phyloP scores from a whole-genome alignment of 2,113 vertebrate species.

The Dermatemys mawii region DNA sequence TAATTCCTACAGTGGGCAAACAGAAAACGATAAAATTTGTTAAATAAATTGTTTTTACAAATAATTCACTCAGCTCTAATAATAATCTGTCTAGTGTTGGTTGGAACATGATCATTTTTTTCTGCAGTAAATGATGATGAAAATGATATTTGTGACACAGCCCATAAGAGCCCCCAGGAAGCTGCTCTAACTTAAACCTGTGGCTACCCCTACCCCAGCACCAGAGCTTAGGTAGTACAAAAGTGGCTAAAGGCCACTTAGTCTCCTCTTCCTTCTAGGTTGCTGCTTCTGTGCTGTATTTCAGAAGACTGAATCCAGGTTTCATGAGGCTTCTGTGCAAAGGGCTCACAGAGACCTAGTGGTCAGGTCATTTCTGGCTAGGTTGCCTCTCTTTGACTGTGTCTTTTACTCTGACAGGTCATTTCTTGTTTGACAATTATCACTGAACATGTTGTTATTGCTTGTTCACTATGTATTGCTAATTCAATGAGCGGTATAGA shows the following conservation, averaged over 20 bases:
- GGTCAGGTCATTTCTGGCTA: neutral
- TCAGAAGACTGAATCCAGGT: neutral
- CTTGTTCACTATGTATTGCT: neutral
- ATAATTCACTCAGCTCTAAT: neutral
- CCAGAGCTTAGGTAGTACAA: neutral
- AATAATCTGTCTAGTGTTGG: no score
- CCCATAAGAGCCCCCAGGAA: no score
- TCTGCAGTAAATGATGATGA: no score
- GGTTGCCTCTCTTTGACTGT: neutral
- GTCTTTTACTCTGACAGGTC: neutral
- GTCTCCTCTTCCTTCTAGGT: neutral
- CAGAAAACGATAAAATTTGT: neutral
- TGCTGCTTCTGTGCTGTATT: neutral
- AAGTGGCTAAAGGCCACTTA: neutral
- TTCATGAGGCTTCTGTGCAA: neutral
- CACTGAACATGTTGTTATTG: neutral
- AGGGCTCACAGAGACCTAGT: neutral
- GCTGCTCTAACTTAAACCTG: no score
- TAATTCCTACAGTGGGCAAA: no score
- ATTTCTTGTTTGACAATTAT: neutral
- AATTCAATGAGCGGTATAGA: neutral
- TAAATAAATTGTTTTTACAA: neutral
- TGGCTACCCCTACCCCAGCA: neutral
- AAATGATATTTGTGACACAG: no score
- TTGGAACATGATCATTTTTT: no score